A percentile compares a stretch with the other conserved stretches of the same genome.
Evolutionary conservation across 2,797 vertebrate species (phyloP).

Genomic region (Zenarchopterus dispar): DNA sequence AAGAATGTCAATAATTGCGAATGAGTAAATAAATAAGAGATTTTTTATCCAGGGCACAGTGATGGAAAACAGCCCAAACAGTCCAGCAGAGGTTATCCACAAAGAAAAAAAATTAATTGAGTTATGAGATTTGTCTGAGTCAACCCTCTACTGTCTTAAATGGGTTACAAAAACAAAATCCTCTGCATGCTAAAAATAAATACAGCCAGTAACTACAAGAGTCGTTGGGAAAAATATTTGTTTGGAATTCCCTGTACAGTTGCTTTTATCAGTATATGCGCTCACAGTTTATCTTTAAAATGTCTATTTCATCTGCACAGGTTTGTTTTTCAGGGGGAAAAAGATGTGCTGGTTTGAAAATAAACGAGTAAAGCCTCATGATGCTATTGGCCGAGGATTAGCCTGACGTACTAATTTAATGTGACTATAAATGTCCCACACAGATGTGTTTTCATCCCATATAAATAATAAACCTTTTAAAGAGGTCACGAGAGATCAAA

Average conservation of each 20-base stretch:
- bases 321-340: no score
- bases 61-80: constrained; percentile 21
- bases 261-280: no score
- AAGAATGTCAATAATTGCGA: no score
- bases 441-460: no score
- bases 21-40: background rate
- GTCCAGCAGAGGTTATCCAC: constrained; percentile 5
- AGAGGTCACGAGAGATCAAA: constrained; percentile 22
- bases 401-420: no score
- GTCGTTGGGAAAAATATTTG: background rate
- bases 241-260: no score
- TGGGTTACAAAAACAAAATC: constrained; percentile 43
- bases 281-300: no score
- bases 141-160: constrained; percentile 32
- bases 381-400: no score
- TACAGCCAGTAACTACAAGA: constrained; percentile 26
- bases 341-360: no score
- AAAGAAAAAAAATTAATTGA: constrained; percentile 29
- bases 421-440: no score
- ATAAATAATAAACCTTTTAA: background rate
- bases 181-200: constrained; percentile 29
- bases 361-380: no score
- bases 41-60: constrained; percentile 24
- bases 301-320: no score
- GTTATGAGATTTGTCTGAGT: constrained; percentile 39